phyloP scores from a whole-genome alignment of 2,113 vertebrate species.

The Hemicordylus capensis region DNA sequence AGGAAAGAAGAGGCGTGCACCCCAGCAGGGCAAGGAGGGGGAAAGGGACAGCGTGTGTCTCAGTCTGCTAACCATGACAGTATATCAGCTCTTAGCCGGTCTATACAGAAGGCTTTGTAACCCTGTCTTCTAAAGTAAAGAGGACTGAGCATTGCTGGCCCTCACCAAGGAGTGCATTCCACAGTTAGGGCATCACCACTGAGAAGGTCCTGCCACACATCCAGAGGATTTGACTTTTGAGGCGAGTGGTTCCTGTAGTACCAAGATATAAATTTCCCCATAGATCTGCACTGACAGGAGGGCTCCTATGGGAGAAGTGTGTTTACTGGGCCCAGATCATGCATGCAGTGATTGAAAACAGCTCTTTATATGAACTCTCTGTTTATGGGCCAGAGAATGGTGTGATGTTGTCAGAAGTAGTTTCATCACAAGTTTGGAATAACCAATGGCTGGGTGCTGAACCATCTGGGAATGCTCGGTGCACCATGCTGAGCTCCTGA shows the following conservation, averaged over 20 bases:
- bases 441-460: no score
- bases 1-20: no score
- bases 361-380: background rate
- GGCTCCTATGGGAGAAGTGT: background rate
- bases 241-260: no score
- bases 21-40: no score
- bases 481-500: background rate
- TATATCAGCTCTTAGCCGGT: no score
- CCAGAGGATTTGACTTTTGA: background rate
- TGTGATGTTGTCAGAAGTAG: background rate
- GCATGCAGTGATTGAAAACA: no score
- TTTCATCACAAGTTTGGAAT: background rate
- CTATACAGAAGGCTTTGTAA: background rate
- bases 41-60: no score
- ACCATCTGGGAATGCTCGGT: background rate
- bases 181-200: background rate
- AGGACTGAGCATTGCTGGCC: background rate
- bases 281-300: background rate
- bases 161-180: background rate
- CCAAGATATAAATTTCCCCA: no score
- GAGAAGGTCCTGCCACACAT: background rate
- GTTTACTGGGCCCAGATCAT: background rate
- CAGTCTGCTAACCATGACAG: no score
- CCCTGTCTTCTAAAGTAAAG: background rate
- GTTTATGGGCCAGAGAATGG: background rate